Evolutionary conservation across 1,140 invertebrate genomes (phyloP), one percentile per base, ranked within the genome.

Genomic region (Sarcophaga peregrina): DNA sequence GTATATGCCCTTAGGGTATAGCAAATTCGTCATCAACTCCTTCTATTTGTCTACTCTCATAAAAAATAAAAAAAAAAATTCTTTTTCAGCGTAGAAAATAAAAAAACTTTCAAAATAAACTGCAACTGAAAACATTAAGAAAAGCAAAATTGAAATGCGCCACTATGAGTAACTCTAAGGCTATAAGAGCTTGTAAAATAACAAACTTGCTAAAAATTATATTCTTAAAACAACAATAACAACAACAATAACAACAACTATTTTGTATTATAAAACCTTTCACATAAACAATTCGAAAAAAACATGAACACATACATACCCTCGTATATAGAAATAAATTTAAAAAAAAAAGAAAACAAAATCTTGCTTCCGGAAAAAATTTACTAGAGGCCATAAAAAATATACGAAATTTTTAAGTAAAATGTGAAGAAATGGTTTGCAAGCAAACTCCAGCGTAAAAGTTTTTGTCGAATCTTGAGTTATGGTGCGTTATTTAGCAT

Each of bases 121-220:
- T 37, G 25, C 25, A 37, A 37, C 25, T 37, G 25, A 37, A 37
- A 37, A 37, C 25, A 37, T 37, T 37, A 37, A 37, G 25, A 37
- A 37, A 37, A 37, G 25, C 1, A 37, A 37, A 37, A 37, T 37
- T 37, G 25, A 37, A 37, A 37, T 37, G 1, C 25, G 1, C 25
- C 4, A 37, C 25, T 68, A 68, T 68, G 62, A 68, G 75, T 54
- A 83, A 83, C 45, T 80, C 25, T 37, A 37, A 37, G 25, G 25
- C 25, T 4, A 37, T 37, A 73, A 80, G 76, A 68, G 46, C 76
- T 37, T 17, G 46, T 68, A 80, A 83, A 83, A 75, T 87, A 89
- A 89, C 88, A 89, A 89, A 89, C 87, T 89, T 89, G 87, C 88
- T 88, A 89, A 89, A 68, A 15, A 15, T 20, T 87, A 89, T 85